Evolutionary conservation across 2,888 invertebrate genomes (phyloP).

Genomic region (Dinocampus coccinellae): DNA sequence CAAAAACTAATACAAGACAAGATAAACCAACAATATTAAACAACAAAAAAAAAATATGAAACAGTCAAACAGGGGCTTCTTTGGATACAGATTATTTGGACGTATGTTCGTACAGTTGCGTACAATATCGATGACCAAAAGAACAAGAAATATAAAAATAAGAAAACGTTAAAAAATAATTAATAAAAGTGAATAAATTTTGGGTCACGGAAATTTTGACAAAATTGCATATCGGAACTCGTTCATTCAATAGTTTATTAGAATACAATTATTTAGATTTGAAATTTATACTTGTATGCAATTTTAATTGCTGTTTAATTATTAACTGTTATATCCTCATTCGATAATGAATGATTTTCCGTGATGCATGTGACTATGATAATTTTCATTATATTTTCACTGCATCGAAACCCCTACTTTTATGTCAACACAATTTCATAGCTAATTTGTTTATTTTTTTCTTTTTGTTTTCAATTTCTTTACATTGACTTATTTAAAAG

Average conservation of each 20-base stretch:
- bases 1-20: conserved; percentile 49
- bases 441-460: conserved; percentile 2
- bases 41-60: conserved; percentile 36
- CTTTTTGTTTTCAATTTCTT: not conserved
- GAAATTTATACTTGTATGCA: not conserved
- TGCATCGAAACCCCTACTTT: conserved; percentile 11
- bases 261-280: not conserved
- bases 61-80: conserved; percentile 41
- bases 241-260: conserved; percentile 24
- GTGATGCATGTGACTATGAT: conserved; percentile 12
- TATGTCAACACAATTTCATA: conserved; percentile 2
- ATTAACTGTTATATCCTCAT: not conserved
- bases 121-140: conserved; percentile 6
- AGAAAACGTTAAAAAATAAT: conserved; percentile 13
- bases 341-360: conserved; percentile 3
- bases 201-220: conserved; percentile 27
- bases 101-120: conserved; percentile 39
- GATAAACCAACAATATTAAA: conserved; percentile 19
- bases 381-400: conserved; percentile 18
- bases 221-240: conserved; percentile 29
- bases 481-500: conserved; percentile 1
- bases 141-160: conserved; percentile 23
- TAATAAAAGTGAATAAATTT: conserved; percentile 22
- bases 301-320: conserved; percentile 12
- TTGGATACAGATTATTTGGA: conserved; percentile 42